Evolutionary conservation across 2,113 vertebrate species (phyloP).

Genomic region (Trachemys scripta): DNA sequence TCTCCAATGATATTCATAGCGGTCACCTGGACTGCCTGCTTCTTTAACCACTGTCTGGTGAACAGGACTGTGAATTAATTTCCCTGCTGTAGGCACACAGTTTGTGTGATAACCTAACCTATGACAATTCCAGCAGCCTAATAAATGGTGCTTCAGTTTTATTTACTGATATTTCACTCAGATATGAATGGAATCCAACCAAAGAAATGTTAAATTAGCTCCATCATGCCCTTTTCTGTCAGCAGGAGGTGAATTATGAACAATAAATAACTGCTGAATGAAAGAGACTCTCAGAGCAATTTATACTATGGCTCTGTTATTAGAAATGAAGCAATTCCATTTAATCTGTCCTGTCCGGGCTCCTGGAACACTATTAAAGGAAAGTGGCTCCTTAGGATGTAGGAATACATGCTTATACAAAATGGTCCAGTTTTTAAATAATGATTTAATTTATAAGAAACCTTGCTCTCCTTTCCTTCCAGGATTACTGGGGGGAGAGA

Average conservation of each 20-base stretch:
- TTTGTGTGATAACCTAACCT: constrained; percentile 74
- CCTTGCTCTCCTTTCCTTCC: not conserved
- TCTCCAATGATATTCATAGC: constrained; percentile 5
- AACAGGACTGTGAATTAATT: constrained; percentile 68
- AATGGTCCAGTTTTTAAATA: not conserved
- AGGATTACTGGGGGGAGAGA: not conserved
- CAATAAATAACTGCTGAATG: constrained; percentile 55
- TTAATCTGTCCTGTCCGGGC: constrained; percentile 47
- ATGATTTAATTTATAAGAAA: not conserved
- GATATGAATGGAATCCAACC: constrained; percentile 75
- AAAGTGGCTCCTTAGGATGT: constrained; percentile 18
- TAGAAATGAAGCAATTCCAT: constrained; percentile 45
- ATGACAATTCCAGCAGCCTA: constrained; percentile 74
- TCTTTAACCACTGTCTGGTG: constrained; percentile 30
- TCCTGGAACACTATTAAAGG: constrained; percentile 28
- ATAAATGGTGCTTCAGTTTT: constrained; percentile 74
- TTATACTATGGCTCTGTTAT: constrained; percentile 33
- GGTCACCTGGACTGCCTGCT: constrained; percentile 35
- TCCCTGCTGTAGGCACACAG: constrained; percentile 45
- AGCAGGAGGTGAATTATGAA: constrained; percentile 62
- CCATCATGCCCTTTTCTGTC: constrained; percentile 72
- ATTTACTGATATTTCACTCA: constrained; percentile 79
- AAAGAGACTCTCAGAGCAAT: constrained; percentile 28
- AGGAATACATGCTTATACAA: not conserved
- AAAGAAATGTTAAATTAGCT: constrained; percentile 66